Percentiles rank a stretch among this genome's conserved stretches.
phyloP scores from a whole-genome alignment of 2,113 vertebrate genomes.

The Pterocles burchelli region DNA sequence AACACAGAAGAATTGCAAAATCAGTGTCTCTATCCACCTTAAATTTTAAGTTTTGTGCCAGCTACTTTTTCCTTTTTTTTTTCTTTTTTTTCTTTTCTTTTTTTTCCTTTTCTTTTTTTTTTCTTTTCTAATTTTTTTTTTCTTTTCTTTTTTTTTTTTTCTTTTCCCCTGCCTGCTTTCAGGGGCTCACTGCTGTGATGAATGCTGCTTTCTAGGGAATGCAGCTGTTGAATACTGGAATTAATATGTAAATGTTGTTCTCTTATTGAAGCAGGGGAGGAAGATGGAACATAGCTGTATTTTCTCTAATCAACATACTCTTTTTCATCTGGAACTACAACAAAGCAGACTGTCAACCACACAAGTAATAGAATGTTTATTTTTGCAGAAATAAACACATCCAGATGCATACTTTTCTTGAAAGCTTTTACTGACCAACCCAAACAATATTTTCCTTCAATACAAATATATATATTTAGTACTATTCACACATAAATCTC shows the following conservation, averaged over 20 bases:
- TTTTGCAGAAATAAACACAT: slow-evolving; percentile 55
- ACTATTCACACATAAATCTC: slow-evolving; percentile 27
- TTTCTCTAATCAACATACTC: slow-evolving; percentile 55
- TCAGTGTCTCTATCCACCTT: not conserved
- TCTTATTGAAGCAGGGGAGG: slow-evolving; percentile 21
- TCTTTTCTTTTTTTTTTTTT: no score
- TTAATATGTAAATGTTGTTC: slow-evolving; percentile 64
- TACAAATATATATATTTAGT: slow-evolving; percentile 40
- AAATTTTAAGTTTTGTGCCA: not conserved
- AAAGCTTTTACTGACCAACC: slow-evolving; percentile 63
- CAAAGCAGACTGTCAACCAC: slow-evolving; percentile 61
- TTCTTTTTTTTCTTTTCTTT: no score
- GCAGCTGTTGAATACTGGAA: slow-evolving; percentile 56
- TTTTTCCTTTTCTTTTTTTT: no score
- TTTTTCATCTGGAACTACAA: slow-evolving; percentile 58
- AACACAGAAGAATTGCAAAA: not conserved
- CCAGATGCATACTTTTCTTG: slow-evolving; percentile 20
- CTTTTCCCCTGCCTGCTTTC: not conserved
- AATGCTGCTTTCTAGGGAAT: slow-evolving; percentile 54
- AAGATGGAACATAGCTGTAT: slow-evolving; percentile 58
- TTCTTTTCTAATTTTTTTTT: rapidly evolving
- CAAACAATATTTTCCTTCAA: slow-evolving; percentile 59
- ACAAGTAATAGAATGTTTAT: slow-evolving; percentile 59
- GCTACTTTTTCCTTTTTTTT: not conserved
- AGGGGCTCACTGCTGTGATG: slow-evolving; percentile 5